Evolutionary conservation across 2,888 invertebrate species (phyloP).

Genomic region (Yponomeuta malinellus): DNA sequence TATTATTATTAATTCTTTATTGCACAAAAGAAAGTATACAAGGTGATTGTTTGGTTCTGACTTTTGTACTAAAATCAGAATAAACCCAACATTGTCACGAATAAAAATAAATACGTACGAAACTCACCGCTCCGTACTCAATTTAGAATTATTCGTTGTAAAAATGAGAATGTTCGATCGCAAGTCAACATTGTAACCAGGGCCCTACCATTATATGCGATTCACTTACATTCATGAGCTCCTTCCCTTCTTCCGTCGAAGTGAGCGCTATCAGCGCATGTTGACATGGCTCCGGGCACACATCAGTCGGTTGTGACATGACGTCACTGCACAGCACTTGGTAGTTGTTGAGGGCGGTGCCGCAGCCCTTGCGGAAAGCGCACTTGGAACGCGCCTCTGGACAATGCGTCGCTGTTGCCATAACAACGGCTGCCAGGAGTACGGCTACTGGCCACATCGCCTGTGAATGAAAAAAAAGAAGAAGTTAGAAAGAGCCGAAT

Average conservation of each 20-base stretch:
- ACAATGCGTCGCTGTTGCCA: constrained; percentile 65
- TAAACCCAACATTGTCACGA: too few species aligned
- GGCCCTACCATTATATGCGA: too few species aligned
- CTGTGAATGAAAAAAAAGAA: constrained; percentile 27
- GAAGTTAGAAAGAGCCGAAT: neutral
- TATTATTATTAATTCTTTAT: too few species aligned
- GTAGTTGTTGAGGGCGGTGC: constrained; percentile 85
- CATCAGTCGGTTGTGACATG: constrained; percentile 73
- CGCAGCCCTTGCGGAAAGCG: constrained; percentile 85
- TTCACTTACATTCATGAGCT: constrained; percentile 82
- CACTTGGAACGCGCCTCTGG: constrained; percentile 83
- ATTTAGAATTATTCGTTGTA: too few species aligned
- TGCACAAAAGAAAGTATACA: too few species aligned
- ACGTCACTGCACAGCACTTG: constrained; percentile 82
- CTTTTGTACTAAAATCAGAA: too few species aligned
- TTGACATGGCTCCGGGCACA: constrained; percentile 83
- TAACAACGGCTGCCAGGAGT: constrained; percentile 41
- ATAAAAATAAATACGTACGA: too few species aligned
- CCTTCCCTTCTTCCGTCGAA: constrained; percentile 86
- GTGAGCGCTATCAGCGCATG: constrained; percentile 86
- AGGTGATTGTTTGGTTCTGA: too few species aligned
- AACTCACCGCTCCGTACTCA: too few species aligned
- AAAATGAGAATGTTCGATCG: too few species aligned
- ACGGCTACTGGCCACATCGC: constrained; percentile 61
- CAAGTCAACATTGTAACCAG: too few species aligned